Conservation (phyloP, 2,113 vertebrate species). For the Tiliqua scincoides region DNA sequence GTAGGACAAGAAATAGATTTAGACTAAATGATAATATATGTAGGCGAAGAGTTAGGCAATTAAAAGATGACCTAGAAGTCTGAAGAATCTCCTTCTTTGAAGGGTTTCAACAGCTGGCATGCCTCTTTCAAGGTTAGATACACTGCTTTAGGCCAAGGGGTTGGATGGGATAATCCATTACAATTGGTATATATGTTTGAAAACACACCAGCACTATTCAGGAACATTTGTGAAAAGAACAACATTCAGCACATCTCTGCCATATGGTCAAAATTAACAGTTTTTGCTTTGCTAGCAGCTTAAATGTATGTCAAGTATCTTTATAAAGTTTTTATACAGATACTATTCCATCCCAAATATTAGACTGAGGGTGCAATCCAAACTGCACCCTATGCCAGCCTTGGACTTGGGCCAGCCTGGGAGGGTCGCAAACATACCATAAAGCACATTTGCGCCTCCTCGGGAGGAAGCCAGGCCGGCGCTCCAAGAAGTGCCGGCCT, state of each 20-base stretch:
- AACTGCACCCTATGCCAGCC: too few species aligned
- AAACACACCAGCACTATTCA: constrained; percentile 28
- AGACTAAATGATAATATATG: not conserved
- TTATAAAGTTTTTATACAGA: not conserved
- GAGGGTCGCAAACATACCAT: too few species aligned
- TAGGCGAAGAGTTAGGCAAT: not conserved
- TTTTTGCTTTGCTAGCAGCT: not conserved
- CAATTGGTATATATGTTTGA: not conserved
- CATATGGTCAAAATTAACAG: not conserved
- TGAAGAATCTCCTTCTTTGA: not conserved
- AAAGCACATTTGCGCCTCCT: too few species aligned
- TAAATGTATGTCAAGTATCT: not conserved
- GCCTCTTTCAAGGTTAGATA: constrained; percentile 11
- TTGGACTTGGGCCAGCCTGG: too few species aligned
- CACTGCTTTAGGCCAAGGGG: not conserved
- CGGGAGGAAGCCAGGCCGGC: too few species aligned
- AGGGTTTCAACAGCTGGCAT: not conserved
- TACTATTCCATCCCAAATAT: not conserved
- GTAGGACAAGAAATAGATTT: not conserved
- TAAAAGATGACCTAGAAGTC: not conserved
- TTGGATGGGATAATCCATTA: constrained; percentile 25
- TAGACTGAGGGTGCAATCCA: too few species aligned
- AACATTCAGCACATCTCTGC: not conserved
- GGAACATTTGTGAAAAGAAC: not conserved
- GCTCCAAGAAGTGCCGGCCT: too few species aligned